Evolutionary conservation across 2,113 vertebrate genomes (phyloP), one percentile per base, ranked within the genome.

Genomic region (Chlorocebus sabaeus): DNA sequence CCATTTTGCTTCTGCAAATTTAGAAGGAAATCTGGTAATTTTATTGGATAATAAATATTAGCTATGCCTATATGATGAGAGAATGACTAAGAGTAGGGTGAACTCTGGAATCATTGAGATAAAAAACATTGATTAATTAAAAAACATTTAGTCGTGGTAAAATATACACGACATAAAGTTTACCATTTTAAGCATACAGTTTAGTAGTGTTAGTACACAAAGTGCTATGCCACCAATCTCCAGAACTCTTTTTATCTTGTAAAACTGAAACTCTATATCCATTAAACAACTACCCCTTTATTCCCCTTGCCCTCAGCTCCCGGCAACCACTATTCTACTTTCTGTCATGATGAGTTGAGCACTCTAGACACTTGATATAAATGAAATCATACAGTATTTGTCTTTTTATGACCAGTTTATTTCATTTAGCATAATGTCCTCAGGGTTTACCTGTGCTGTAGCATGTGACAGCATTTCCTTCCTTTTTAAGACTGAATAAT

Each of bases 1-100:
- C 84, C 75, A 61, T 86, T 76, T 86, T 94, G 22, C 23, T 91
- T 97, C 73, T 61, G 22, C 30, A 97, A 94, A 90, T 89, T 90
- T 94, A 85, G 23, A 9, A 80, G 50, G 84, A 92, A 84, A 89
- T 94, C 32, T 76, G 50, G 30, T 43, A 5, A 89, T 27, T 96
- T 81, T 88, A 93, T 78, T 95, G 52, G 52, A 12, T 91, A 43
- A 75, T 57, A 91, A 85, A 81, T 79, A 61, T 38, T 90, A 16
- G 17, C n/a, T 75, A 11, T 90, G 35, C 81, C 59, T 59, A 12
- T 73, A 43, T 61, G 59, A 30, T 75, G 68, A 11, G 20, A 90
- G 43, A 52, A 87, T 76, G 16, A 78, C 12, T 82, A 92, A 89
- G 82, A 79, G 12, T 61, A 27, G 40, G 8, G 11, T 6, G 57